A percentile compares a stretch with the other conserved stretches of the same genome.
These are phyloP conservation scores for Drosophila bipectinata DNA, from an alignment of 1,140 invertebrate genomes.

Conservation along the genomic window DNA sequence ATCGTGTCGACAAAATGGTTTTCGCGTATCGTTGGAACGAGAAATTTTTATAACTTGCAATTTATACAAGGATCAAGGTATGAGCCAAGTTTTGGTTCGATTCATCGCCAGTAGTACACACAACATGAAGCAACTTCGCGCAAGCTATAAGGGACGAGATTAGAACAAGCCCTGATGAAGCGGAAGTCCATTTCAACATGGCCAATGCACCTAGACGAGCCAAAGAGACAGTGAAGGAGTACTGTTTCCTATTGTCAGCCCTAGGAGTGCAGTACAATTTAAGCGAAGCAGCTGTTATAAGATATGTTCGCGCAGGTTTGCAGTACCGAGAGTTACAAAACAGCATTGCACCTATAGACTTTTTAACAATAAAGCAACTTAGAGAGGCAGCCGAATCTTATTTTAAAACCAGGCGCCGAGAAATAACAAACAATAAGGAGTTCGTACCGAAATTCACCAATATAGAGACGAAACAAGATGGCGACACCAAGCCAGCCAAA, in stretches of 20 bases:
- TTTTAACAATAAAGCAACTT: too few species aligned
- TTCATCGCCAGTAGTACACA: neutral
- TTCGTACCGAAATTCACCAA: neutral
- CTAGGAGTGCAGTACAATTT: neutral
- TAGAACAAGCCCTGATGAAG: too few species aligned
- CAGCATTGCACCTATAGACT: neutral
- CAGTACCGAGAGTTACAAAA: slow-evolving; percentile 5
- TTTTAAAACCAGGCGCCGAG: neutral
- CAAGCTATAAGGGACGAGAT: neutral
- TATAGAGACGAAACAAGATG: neutral
- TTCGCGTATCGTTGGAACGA: slow-evolving; percentile 1
- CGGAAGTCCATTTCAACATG: neutral
- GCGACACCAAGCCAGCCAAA: neutral
- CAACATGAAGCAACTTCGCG: neutral
- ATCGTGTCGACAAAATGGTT: too few species aligned
- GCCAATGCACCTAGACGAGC: neutral
- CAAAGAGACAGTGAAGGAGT: neutral
- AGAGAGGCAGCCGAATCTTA: too few species aligned
- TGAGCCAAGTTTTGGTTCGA: neutral
- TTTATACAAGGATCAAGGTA: neutral
- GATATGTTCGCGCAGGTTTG: neutral
- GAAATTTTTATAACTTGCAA: neutral
- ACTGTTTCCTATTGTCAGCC: neutral
- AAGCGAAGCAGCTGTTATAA: neutral
- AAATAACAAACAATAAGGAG: neutral